Evolutionary conservation across 2,113 vertebrate species (phyloP), one percentile per base, ranked within the genome.

Genomic region (Ciconia maguari): DNA sequence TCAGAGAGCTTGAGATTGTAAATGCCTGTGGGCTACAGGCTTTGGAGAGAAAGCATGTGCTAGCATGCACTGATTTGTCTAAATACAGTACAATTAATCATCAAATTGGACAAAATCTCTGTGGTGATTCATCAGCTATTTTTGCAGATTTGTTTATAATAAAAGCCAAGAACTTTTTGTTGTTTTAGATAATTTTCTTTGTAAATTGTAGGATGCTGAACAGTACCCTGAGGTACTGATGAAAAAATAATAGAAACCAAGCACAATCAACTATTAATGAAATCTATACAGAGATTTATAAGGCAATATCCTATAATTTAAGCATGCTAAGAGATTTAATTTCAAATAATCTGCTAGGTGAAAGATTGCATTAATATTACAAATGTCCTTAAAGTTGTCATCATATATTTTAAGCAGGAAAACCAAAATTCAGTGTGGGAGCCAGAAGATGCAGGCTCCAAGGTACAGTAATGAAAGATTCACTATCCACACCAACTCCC

Each of bases 11-110:
- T 72, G 76, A 97, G 85, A 89, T 93, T 87, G 92, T 34, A 96
- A 89, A 92, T 79, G 91, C 87, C 92, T 94, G 71, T 32, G 83
- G 85, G 94, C 74, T 82, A 83, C 76, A 92, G 76, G 49, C 71
- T 89, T 83, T 66, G 51, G 71, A 91, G 32, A 83, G 51, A 88
- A 90, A 85, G 26, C 77, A 65, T 71, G 87, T 89, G 74, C 88
- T 83, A 93, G 89, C 92, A 90, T 62, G 89, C 51, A 87, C 58
- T 77, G 83, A 93, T 94, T 90, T 92, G 72, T 89, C 83, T 89
- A 84, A 95, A 90, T 87, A 92, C 61, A 89, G 75, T 66, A 75
- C 72, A 90, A 94, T 84, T 96, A 93, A 87, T 90, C 90, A 94
- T 42, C 44, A 34, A 22, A 87, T 79, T 75, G 84, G 76, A 96